phyloP scores from a whole-genome alignment of 2,888 invertebrate genomes.

The Rosalia funebris region DNA sequence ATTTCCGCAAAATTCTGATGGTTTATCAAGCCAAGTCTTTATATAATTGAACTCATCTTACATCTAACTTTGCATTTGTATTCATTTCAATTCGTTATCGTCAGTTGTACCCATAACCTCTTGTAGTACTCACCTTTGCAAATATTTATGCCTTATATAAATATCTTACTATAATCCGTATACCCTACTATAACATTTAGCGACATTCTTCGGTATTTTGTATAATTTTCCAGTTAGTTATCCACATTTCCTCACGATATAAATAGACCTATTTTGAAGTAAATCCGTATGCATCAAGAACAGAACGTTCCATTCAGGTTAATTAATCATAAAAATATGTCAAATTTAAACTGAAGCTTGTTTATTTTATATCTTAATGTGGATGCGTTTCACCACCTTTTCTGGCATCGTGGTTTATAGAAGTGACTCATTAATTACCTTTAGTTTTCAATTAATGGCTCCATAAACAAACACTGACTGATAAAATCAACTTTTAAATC shows the following conservation, averaged over 20 bases:
- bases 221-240: background rate
- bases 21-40: no score
- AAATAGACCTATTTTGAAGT: background rate
- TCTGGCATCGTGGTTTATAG: slow-evolving; percentile 24
- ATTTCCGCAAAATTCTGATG: no score
- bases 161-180: no score
- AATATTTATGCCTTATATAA: no score
- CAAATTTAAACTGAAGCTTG: slow-evolving; percentile 6
- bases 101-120: no score
- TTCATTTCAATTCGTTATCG: no score
- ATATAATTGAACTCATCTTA: no score
- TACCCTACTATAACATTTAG: no score
- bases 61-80: no score
- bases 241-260: no score
- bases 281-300: background rate
- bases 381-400: slow-evolving; percentile 23
- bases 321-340: slow-evolving; percentile 1
- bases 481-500: slow-evolving; percentile 12
- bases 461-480: slow-evolving; percentile 22
- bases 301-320: background rate
- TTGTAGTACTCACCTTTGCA: no score
- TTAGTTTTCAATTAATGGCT: slow-evolving; percentile 24
- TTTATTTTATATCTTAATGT: slow-evolving; percentile 22
- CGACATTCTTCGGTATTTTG: no score
- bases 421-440: slow-evolving; percentile 31